These are phyloP conservation scores for Pomatorhinus ruficollis DNA, from an alignment of 2,113 vertebrate species.

Conservation along the genomic window DNA sequence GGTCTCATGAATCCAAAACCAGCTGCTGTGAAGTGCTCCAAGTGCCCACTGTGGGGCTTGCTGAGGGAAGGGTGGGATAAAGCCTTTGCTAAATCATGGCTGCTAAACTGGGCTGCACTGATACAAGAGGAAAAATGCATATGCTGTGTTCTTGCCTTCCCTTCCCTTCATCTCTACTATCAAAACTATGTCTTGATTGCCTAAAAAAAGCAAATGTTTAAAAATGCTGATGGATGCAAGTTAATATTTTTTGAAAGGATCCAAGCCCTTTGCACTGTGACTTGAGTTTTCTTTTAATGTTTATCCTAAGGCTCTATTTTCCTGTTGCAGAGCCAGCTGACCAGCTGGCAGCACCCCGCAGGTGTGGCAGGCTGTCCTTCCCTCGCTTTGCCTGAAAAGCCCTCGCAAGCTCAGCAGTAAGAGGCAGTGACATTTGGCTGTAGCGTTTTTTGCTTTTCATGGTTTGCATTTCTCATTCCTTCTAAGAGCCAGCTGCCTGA, in stretches of 20 bases:
- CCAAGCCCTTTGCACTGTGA: not conserved
- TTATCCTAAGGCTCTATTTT: not conserved
- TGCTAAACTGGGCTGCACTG: not conserved
- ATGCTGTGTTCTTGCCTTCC: not conserved
- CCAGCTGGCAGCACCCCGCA: not conserved
- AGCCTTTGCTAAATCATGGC: not conserved
- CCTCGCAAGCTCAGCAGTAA: conserved; percentile 16
- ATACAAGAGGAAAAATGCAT: not conserved
- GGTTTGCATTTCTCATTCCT: not conserved
- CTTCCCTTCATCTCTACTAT: not conserved
- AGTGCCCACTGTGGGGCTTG: not conserved
- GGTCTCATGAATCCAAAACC: not conserved
- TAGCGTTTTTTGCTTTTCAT: not conserved
- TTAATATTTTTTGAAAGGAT: not conserved
- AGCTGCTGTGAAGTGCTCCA: not conserved
- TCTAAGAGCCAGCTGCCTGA: not conserved
- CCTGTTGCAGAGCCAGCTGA: not conserved
- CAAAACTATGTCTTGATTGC: not conserved
- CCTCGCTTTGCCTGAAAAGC: not conserved
- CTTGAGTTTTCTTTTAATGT: not conserved
- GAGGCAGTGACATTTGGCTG: not conserved
- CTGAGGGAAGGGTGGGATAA: not conserved
- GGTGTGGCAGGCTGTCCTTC: conserved; percentile 17
- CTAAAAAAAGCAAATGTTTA: not conserved
- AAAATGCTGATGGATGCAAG: not conserved